A percentile compares a stretch with the other conserved stretches of the same genome.
phyloP scores from a whole-genome alignment of 2,113 vertebrate species.

The Spizaetus ornatus region DNA sequence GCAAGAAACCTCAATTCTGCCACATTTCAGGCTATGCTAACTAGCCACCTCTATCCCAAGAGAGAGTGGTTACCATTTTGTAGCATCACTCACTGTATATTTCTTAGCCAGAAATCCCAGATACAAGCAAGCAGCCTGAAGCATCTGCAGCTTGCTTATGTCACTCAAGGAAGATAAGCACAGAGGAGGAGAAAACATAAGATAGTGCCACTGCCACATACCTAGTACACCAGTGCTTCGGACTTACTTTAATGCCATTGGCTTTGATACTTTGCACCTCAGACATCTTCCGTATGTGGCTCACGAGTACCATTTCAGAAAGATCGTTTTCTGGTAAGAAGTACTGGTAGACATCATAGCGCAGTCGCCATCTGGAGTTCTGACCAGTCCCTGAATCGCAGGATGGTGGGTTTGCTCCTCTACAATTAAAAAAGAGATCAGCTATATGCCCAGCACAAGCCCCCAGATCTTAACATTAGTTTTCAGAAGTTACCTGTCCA shows the following conservation, averaged over 20 bases:
- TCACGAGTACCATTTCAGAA: constrained; percentile 75
- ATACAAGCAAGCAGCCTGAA: background rate
- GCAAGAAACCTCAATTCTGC: background rate
- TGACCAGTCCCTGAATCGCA: constrained; percentile 71
- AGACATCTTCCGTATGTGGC: constrained; percentile 76
- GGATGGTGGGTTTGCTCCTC: constrained; percentile 67
- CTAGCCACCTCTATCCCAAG: background rate
- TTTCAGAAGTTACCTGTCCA: background rate
- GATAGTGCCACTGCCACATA: background rate
- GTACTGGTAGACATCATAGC: constrained; percentile 90
- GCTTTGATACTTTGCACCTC: constrained; percentile 66
- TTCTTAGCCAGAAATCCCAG: background rate
- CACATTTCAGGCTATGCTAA: background rate
- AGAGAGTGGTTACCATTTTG: background rate
- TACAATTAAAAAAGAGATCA: constrained; percentile 46
- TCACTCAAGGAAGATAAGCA: background rate
- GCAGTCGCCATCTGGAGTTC: constrained; percentile 79
- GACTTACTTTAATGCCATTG: constrained; percentile 77
- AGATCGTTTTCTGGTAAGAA: constrained; percentile 87
- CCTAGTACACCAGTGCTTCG: too few relatives aligned
- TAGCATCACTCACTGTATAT: too few relatives aligned
- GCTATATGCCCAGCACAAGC: background rate
- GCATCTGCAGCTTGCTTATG: background rate
- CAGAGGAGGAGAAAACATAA: background rate
- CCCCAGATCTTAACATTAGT: background rate